These are phyloP conservation scores for Chloromyia formosa DNA, from an alignment of 2,888 invertebrate species.

Conservation along the genomic window DNA sequence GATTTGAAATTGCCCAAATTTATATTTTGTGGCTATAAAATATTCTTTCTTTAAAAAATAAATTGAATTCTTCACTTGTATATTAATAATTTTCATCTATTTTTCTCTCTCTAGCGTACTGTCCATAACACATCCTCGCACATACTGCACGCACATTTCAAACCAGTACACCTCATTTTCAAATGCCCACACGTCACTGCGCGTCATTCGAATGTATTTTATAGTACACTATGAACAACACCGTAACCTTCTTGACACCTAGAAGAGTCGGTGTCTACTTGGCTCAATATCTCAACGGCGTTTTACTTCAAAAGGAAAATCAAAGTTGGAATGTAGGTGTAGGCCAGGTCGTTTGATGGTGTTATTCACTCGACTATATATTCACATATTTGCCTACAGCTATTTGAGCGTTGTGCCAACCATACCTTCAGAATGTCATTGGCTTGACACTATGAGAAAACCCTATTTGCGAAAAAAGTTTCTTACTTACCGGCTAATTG, in stretches of 20 bases:
- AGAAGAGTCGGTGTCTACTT: not conserved
- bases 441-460: slow-evolving; percentile 9
- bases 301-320: slow-evolving; percentile 34
- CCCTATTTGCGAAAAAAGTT: not conserved
- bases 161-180: too few species aligned
- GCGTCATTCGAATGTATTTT: too few species aligned
- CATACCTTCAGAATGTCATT: not conserved
- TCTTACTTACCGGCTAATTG: slow-evolving; percentile 12
- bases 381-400: not conserved
- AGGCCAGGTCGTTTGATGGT: slow-evolving; percentile 38
- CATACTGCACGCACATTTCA: too few species aligned
- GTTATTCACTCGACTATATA: not conserved
- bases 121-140: too few species aligned
- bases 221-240: too few species aligned
- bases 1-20: too few species aligned
- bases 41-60: too few species aligned
- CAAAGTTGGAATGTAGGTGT: slow-evolving; percentile 40
- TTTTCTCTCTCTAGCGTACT: too few species aligned
- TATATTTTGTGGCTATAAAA: too few species aligned
- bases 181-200: too few species aligned
- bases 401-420: not conserved
- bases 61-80: too few species aligned
- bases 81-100: too few species aligned
- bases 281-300: slow-evolving; percentile 1
- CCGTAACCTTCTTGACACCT: slow-evolving; percentile 1